These are phyloP conservation scores for Rhagonycha lutea DNA, from an alignment of 2,888 invertebrate genomes.

Conservation along the genomic window DNA sequence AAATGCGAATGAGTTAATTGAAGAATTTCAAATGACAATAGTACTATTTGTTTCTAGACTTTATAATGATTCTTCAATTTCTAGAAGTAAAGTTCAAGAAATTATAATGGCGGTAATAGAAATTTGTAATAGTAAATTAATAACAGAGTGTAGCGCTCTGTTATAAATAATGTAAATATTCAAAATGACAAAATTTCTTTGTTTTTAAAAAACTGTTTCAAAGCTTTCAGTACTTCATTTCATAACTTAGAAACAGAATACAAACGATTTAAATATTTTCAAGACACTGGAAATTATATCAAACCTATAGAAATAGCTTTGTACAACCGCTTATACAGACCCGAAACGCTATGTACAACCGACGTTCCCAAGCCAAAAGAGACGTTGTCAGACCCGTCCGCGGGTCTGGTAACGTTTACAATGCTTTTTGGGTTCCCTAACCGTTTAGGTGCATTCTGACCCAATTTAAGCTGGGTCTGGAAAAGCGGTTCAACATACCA, in stretches of 20 bases:
- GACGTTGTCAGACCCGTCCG: no score
- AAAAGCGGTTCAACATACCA: no score
- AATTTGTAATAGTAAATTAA: no score
- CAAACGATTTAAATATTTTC: not conserved
- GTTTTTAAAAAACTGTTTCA: not conserved
- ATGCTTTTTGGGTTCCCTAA: no score
- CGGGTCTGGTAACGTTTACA: no score
- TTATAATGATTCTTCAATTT: not conserved
- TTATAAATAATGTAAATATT: not conserved
- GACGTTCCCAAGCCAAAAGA: no score
- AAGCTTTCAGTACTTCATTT: not conserved
- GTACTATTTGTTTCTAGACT: not conserved
- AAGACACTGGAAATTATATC: not conserved
- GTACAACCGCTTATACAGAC: no score
- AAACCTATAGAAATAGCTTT: not conserved
- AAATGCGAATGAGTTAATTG: no score
- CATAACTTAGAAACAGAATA: not conserved
- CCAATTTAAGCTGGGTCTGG: no score
- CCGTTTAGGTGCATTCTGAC: no score
- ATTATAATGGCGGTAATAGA: not conserved
- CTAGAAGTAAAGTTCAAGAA: not conserved
- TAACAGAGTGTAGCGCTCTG: not conserved
- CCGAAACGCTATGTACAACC: no score
- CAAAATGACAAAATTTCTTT: not conserved
- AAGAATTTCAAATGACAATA: not conserved